A percentile compares a stretch with the other conserved stretches of the same genome.
These are phyloP conservation scores for Trichogramma pretiosum DNA, from an alignment of 1,140 invertebrate genomes.

Conservation along the genomic window DNA sequence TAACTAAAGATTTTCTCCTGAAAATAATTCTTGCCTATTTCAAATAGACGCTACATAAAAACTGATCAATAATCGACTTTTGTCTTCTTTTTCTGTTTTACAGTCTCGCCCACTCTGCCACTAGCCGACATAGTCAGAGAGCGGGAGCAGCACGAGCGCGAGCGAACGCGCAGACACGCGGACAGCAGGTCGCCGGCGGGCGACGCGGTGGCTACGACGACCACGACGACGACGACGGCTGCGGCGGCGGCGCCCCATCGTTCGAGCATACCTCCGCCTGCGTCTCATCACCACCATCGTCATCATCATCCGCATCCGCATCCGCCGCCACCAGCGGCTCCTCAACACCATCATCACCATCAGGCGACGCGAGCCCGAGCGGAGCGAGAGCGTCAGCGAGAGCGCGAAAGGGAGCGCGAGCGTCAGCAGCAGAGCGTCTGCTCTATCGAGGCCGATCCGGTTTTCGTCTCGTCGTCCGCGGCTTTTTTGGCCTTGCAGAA, in stretches of 20 bases:
- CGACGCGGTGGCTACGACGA: constrained; percentile 19
- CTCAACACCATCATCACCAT: background rate
- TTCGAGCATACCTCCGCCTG: background rate
- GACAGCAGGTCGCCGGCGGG: too few species aligned
- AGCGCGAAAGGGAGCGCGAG: constrained; percentile 33
- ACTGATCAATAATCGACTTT: background rate
- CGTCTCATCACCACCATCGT: background rate
- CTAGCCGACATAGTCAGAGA: constrained; percentile 23
- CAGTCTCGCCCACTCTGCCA: constrained; percentile 26
- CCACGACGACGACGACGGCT: background rate
- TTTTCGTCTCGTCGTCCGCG: constrained; percentile 43
- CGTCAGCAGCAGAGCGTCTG: constrained; percentile 35
- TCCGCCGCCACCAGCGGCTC: constrained; percentile 10
- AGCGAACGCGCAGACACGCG: constrained; percentile 27
- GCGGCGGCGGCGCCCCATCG: background rate
- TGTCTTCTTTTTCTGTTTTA: constrained; percentile 13
- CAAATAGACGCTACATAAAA: too few species aligned
- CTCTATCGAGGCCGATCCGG: constrained; percentile 38
- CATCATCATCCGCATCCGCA: constrained; percentile 1
- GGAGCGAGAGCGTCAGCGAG: constrained; percentile 28
- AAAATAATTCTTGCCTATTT: too few species aligned
- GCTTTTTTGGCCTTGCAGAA: constrained; percentile 47
- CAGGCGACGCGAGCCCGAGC: constrained; percentile 23
- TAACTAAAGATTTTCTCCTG: too few species aligned
- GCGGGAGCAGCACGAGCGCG: constrained; percentile 18